Conservation (phyloP, 2,113 vertebrate genomes). For the Gymnarchus niloticus region DNA sequence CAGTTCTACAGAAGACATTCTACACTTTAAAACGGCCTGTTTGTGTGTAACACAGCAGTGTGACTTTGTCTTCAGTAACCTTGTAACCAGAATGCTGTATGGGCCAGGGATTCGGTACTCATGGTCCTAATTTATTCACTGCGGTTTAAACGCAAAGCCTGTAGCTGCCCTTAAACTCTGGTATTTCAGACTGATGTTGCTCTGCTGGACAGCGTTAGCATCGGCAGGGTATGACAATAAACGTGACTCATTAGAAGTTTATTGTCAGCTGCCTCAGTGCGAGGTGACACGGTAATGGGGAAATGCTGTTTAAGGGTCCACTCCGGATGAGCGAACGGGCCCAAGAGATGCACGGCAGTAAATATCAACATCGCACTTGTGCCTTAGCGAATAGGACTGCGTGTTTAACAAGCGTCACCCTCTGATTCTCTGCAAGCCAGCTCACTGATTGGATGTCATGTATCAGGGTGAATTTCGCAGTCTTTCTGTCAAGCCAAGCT, state of each 20-base stretch:
- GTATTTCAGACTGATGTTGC: neutral
- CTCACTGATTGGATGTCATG: neutral
- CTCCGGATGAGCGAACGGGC: neutral
- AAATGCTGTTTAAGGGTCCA: constrained; percentile 7
- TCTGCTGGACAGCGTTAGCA: neutral
- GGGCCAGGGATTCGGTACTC: neutral
- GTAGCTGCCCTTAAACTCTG: neutral
- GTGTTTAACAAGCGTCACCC: constrained; percentile 2
- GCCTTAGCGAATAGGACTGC: neutral
- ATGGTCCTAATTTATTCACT: neutral
- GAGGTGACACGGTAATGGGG: neutral
- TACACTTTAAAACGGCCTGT: neutral
- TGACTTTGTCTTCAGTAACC: constrained; percentile 1
- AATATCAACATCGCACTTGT: neutral
- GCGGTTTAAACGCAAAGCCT: neutral
- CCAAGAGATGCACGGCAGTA: neutral
- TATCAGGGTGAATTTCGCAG: neutral
- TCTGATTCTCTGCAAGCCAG: neutral
- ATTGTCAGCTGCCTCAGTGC: constrained; percentile 9
- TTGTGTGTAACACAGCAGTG: neutral
- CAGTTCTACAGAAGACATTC: neutral
- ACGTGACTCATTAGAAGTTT: constrained; percentile 14
- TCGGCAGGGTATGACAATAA: neutral
- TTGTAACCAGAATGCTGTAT: neutral
- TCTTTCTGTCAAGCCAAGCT: neutral